Percentiles rank a stretch among this genome's conserved stretches.
Conservation (phyloP, 2,113 vertebrate species). For the Anguilla japonica region DNA sequence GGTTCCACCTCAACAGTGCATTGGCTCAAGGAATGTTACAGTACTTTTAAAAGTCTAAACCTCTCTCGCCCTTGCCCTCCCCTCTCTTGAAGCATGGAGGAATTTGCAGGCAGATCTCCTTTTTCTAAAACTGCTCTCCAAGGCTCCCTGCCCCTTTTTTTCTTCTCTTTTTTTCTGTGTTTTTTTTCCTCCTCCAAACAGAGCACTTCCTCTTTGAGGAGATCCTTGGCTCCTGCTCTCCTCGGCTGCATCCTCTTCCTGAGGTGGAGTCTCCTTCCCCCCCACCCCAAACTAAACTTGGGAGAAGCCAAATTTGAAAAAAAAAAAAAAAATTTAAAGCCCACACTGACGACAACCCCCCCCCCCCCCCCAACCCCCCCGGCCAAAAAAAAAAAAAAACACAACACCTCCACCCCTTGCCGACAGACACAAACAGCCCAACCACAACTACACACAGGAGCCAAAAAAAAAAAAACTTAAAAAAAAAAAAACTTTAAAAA, state of each 20-base stretch:
- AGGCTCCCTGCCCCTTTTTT: conserved; percentile 29
- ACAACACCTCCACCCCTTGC: neutral
- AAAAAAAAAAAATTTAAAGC: neutral
- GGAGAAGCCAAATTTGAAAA: conserved; percentile 12
- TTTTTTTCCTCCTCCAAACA: conserved; percentile 18
- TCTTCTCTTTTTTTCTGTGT: neutral
- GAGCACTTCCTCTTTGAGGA: conserved; percentile 66
- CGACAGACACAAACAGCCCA: neutral
- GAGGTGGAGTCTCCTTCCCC: conserved; percentile 71
- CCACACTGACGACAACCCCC: neutral
- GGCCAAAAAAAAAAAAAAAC: neutral
- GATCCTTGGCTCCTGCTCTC: conserved; percentile 65
- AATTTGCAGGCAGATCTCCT: conserved; percentile 69
- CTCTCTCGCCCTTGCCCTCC: conserved; percentile 35
- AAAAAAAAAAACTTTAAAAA: neutral
- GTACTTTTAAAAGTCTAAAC: no score
- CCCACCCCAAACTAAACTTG: conserved; percentile 55
- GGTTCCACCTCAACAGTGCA: no score
- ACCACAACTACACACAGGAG: neutral
- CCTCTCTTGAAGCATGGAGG: conserved; percentile 74
- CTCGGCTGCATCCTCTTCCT: conserved; percentile 80
- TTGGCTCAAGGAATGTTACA: no score
- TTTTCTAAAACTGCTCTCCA: conserved; percentile 65
- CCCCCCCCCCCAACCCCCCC: neutral
- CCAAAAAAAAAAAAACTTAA: neutral